Conservation (phyloP, 2,888 invertebrate genomes). For the Apodemia hepburni region DNA sequence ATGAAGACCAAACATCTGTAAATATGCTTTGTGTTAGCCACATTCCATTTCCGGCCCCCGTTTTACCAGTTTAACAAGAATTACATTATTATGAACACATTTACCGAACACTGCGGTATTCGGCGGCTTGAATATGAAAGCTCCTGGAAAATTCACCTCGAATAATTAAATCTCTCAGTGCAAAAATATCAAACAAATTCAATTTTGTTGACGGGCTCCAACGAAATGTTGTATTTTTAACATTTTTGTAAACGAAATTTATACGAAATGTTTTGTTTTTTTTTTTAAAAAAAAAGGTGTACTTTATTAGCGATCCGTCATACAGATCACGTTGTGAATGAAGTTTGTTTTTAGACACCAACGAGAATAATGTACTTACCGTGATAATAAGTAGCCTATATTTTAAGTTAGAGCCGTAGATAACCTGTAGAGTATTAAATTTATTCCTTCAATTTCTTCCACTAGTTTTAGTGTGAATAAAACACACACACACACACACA, state of each 20-base stretch:
- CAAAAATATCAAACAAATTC: constrained; percentile 11
- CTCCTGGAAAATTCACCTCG: not conserved
- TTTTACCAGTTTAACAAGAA: not conserved
- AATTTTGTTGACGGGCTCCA: not conserved
- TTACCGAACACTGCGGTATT: constrained; percentile 7
- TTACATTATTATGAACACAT: constrained; percentile 5
- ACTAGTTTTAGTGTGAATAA: too few species aligned
- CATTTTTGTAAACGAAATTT: not conserved
- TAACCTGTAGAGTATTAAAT: too few species aligned
- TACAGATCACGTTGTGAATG: too few species aligned
- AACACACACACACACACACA: too few species aligned
- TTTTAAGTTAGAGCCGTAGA: too few species aligned
- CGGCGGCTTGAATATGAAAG: not conserved
- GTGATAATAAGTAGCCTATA: too few species aligned
- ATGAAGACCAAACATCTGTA: not conserved
- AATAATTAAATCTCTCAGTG: constrained; percentile 5
- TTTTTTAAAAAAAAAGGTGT: too few species aligned
- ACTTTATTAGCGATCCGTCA: too few species aligned
- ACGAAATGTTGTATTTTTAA: not conserved
- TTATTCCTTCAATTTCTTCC: too few species aligned
- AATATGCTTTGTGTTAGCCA: not conserved
- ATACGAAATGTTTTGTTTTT: not conserved
- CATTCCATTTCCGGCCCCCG: not conserved
- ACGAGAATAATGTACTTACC: too few species aligned
- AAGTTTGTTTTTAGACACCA: too few species aligned